Conservation (phyloP, 2,113 vertebrate genomes). For the Argyrosomus japonicus region DNA sequence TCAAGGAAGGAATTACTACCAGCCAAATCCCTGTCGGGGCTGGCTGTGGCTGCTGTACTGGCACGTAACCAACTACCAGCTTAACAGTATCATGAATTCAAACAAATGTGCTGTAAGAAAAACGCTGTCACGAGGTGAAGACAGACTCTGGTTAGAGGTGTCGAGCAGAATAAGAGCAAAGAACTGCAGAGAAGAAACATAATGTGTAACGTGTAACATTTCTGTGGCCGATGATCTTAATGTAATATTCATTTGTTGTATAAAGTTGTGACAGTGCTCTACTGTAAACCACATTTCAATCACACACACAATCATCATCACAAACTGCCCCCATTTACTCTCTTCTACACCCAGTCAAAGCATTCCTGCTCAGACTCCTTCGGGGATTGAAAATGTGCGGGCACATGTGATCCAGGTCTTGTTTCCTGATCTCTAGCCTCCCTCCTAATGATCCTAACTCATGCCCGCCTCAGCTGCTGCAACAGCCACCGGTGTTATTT, state of each 20-base stretch:
- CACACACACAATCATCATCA: too few species aligned
- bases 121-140: not conserved
- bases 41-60: constrained; percentile 8
- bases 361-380: constrained; percentile 13
- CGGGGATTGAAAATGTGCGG: constrained; percentile 30
- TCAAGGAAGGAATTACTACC: not conserved
- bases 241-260: too few species aligned
- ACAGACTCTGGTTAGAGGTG: not conserved
- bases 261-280: too few species aligned
- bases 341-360: constrained; percentile 22
- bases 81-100: not conserved
- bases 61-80: constrained; percentile 5
- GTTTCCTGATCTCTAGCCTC: constrained; percentile 46
- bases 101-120: not conserved
- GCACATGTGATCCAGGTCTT: constrained; percentile 15
- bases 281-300: too few species aligned
- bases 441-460: constrained; percentile 44
- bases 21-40: not conserved
- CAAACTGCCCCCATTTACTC: not conserved
- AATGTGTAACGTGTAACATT: too few species aligned
- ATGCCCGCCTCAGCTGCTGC: constrained; percentile 49
- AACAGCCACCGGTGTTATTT: constrained; percentile 57
- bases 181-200: too few species aligned
- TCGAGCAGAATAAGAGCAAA: too few species aligned
- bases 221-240: too few species aligned